These are phyloP conservation scores for Takifugu bimaculatus DNA, from an alignment of 2,113 vertebrate genomes.

Conservation along the genomic window DNA sequence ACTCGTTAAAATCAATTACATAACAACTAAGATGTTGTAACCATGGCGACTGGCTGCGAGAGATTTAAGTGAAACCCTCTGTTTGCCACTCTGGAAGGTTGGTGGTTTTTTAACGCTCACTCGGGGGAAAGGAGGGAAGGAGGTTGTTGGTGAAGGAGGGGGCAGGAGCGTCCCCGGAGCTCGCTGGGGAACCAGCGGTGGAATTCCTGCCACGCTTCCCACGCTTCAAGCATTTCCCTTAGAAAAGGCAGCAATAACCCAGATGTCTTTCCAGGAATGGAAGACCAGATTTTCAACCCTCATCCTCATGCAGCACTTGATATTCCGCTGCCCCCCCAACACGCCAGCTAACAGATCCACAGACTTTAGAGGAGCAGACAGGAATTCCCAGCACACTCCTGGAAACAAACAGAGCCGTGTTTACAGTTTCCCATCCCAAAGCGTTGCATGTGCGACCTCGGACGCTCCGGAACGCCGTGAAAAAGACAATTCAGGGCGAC, in stretches of 20 bases:
- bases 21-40: conserved; percentile 42
- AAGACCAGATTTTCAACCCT: not conserved
- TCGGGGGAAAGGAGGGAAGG: too few relatives aligned
- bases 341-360: too few relatives aligned
- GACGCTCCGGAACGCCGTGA: too few relatives aligned
- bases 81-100: not conserved
- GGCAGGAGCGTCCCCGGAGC: conserved; percentile 1
- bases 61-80: conserved; percentile 10
- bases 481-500: not conserved
- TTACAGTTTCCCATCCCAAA: not conserved
- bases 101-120: too few relatives aligned
- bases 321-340: not conserved
- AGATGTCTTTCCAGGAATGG: too few relatives aligned
- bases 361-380: too few relatives aligned
- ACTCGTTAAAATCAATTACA: conserved; percentile 34
- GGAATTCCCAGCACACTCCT: not conserved
- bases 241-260: not conserved
- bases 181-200: conserved; percentile 12
- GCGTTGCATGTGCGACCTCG: too few relatives aligned
- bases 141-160: conserved; percentile 4
- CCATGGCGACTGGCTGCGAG: conserved; percentile 51
- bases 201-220: conserved; percentile 1
- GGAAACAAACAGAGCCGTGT: not conserved
- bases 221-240: not conserved
- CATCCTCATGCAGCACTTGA: not conserved